A percentile compares a stretch with the other conserved stretches of the same genome.
Evolutionary conservation across 2,797 vertebrate genomes (phyloP).

Genomic region (Sebastes taczanowskii): DNA sequence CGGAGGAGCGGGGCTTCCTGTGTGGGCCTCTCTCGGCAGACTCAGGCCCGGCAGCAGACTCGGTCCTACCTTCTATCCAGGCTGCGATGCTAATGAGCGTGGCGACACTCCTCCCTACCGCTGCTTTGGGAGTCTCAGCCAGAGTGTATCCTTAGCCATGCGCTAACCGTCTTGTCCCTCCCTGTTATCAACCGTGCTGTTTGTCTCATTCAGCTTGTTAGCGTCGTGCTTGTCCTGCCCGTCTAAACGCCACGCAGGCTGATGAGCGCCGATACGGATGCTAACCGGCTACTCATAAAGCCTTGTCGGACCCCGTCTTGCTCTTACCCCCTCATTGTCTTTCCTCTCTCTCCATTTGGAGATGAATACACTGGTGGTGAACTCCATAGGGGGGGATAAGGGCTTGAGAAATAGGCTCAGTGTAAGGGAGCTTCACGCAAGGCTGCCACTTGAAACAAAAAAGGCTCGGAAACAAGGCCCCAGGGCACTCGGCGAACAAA

Average conservation of each 20-base stretch:
- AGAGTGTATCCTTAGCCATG: conserved; percentile 33
- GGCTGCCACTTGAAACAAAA: conserved; percentile 73
- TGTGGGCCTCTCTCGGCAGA: conserved; percentile 51
- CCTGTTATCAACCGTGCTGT: conserved; percentile 28
- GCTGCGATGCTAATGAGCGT: conserved; percentile 60
- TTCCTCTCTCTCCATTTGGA: conserved; percentile 26
- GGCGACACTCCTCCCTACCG: conserved; percentile 45
- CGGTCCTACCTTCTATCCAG: conserved; percentile 28
- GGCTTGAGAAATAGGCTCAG: conserved; percentile 59
- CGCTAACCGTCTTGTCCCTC: conserved; percentile 37
- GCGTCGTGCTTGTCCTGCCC: conserved; percentile 1
- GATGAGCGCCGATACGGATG: conserved; percentile 29
- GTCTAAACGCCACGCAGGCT: conserved; percentile 21
- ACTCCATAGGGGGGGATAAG: conserved; percentile 57
- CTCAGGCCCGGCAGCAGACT: conserved; percentile 36
- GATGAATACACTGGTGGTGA: conserved; percentile 52
- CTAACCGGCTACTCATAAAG: conserved; percentile 38
- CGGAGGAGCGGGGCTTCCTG: conserved; percentile 53
- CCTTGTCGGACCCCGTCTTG: not conserved
- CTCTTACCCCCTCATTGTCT: not conserved
- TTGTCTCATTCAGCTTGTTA: conserved; percentile 50
- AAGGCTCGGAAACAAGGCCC: conserved; percentile 57
- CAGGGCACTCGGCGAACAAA: conserved; percentile 40
- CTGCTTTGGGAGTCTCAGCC: conserved; percentile 56
- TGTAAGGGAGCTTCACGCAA: conserved; percentile 66